Evolutionary conservation across 92 coral and sea anemone species (phyloP).

Genomic region (Plumapathes pennacea): DNA sequence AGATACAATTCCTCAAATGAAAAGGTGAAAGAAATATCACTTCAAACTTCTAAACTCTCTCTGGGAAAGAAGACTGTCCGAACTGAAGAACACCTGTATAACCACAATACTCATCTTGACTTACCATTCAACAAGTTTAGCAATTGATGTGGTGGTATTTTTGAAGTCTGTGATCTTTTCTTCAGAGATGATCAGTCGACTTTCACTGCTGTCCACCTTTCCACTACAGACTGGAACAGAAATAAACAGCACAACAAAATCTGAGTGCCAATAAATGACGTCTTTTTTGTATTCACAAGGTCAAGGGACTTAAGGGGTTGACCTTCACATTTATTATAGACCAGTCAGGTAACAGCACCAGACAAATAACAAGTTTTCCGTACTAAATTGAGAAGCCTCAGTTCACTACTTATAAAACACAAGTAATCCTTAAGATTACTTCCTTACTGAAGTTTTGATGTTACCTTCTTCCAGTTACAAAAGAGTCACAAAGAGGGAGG

Average conservation of each 20-base stretch:
- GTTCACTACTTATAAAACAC: too few relatives aligned
- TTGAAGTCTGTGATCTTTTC: conserved; percentile 60
- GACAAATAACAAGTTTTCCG: too few relatives aligned
- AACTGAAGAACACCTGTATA: background rate
- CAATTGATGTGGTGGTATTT: conserved; percentile 53
- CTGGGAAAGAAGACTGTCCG: background rate
- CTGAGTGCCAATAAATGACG: too few relatives aligned
- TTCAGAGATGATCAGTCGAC: conserved; percentile 41
- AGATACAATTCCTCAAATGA: background rate
- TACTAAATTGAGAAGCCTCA: too few relatives aligned
- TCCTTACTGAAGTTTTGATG: too few relatives aligned
- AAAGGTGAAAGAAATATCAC: background rate
- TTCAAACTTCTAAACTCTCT: background rate
- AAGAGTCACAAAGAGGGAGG: too few relatives aligned
- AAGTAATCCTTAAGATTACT: too few relatives aligned
- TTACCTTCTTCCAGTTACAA: too few relatives aligned
- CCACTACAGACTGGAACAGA: conserved; percentile 60
- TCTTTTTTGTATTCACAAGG: too few relatives aligned
- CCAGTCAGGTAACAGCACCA: too few relatives aligned
- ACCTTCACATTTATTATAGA: too few relatives aligned
- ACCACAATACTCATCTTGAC: conserved; percentile 2
- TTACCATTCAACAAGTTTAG: conserved; percentile 73
- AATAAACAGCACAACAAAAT: background rate
- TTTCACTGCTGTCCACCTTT: conserved; percentile 56
- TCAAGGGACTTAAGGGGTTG: too few relatives aligned